These are phyloP conservation scores for Aurelia sp. DNA, from an alignment of 30 jellyfish, hydroid and myxozoan species.

Conservation along the genomic window DNA sequence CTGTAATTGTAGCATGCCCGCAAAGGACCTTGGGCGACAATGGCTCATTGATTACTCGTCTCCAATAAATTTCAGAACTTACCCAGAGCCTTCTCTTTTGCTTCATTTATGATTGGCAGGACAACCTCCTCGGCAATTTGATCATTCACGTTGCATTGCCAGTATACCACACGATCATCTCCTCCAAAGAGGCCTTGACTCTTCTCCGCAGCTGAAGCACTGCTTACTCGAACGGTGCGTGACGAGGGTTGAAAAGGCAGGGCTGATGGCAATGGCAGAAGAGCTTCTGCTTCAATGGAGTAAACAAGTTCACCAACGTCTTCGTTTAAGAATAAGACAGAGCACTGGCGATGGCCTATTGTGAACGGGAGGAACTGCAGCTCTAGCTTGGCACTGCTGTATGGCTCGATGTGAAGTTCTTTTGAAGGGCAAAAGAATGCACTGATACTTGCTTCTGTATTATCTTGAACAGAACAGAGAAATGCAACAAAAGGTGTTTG, in stretches of 20 bases:
- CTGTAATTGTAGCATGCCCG: no score
- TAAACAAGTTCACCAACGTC: conserved; percentile 92
- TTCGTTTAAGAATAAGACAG: conserved; percentile 79
- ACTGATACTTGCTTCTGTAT: conserved; percentile 41
- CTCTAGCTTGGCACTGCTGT: conserved; percentile 51
- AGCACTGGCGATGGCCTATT: conserved; percentile 90
- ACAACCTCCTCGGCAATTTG: conserved; percentile 74
- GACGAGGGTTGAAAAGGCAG: conserved; percentile 75
- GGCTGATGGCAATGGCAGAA: conserved; percentile 80
- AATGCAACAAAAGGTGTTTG: no score
- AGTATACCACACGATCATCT: conserved; percentile 74
- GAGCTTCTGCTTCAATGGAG: conserved; percentile 86
- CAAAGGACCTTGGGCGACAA: no score
- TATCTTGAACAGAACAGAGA: conserved; percentile 11
- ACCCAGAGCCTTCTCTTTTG: conserved; percentile 91
- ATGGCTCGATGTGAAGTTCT: conserved; percentile 55
- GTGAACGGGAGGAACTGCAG: conserved; percentile 90
- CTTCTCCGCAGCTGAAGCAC: conserved; percentile 74
- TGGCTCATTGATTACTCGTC: no score
- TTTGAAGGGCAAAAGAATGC: conserved; percentile 85
- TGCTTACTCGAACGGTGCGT: conserved; percentile 64
- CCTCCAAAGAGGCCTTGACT: conserved; percentile 73
- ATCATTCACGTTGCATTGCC: conserved; percentile 86
- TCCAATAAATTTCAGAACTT: neutral
- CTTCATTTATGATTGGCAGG: conserved; percentile 70